Conservation (phyloP, 2,888 invertebrate genomes). For the Cephus pulcher region DNA sequence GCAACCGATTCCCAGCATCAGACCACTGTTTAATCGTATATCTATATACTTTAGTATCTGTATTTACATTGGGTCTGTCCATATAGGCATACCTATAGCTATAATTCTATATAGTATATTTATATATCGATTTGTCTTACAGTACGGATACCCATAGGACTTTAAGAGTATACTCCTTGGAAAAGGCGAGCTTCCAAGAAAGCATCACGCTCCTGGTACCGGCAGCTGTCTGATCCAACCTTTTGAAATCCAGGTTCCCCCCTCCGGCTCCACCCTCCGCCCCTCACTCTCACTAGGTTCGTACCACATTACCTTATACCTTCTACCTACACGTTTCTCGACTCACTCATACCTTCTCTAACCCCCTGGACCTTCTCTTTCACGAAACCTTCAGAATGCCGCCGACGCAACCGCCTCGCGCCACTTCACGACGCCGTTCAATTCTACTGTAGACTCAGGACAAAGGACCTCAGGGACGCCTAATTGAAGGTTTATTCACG, state of each 20-base stretch:
- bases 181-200: constrained; percentile 32
- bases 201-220: constrained; percentile 32
- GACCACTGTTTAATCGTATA: not conserved
- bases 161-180: constrained; percentile 19
- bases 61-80: not conserved
- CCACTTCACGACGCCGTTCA: not conserved
- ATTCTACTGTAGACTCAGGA: not conserved
- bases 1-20: not conserved
- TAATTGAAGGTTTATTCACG: not conserved
- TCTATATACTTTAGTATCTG: not conserved
- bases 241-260: constrained; percentile 9
- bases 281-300: not conserved
- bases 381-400: constrained; percentile 31
- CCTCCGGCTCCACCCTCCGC: constrained; percentile 22
- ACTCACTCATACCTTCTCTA: constrained; percentile 8
- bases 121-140: not conserved
- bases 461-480: not conserved
- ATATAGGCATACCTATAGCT: not conserved
- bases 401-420: not conserved
- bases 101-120: not conserved
- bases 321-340: constrained; percentile 2
- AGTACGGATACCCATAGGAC: not conserved
- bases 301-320: not conserved
- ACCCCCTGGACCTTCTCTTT: constrained; percentile 18
- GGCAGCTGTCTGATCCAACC: constrained; percentile 26